Evolutionary conservation across 2,113 vertebrate genomes (phyloP).

Genomic region (Motacilla alba): DNA sequence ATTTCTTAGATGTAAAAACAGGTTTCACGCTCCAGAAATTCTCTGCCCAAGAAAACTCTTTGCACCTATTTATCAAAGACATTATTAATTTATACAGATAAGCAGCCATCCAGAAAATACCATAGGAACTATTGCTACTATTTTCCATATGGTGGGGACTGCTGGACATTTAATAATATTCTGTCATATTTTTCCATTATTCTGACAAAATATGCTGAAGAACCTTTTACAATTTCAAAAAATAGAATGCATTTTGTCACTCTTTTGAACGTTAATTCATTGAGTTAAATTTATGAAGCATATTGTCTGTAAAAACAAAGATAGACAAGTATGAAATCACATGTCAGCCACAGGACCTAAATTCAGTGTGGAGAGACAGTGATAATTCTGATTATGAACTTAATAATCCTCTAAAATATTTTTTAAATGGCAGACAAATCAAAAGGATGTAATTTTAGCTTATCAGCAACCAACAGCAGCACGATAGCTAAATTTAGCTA

Average conservation of each 20-base stretch:
- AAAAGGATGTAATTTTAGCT: conserved; percentile 57
- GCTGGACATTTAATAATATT: neutral
- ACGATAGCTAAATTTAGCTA: conserved; percentile 44
- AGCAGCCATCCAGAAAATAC: neutral
- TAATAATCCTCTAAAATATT: conserved; percentile 54
- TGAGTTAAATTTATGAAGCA: conserved; percentile 14
- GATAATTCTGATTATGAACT: conserved; percentile 54
- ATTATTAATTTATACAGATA: neutral
- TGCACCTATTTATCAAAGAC: neutral
- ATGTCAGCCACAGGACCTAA: conserved; percentile 13
- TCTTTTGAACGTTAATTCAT: neutral
- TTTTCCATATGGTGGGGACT: neutral
- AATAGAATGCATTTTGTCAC: neutral
- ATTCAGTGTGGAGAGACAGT: neutral
- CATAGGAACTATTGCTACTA: neutral
- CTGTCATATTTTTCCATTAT: neutral
- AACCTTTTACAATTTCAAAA: neutral
- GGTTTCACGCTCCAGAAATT: neutral
- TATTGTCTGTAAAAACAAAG: conserved; percentile 41
- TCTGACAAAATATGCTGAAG: neutral
- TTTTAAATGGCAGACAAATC: conserved; percentile 46
- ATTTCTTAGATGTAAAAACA: neutral
- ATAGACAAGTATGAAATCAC: conserved; percentile 47
- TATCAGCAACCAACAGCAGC: conserved; percentile 48
- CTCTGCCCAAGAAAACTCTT: neutral